Evolutionary conservation across 2,113 vertebrate species (phyloP).

Genomic region (Dipodomys merriami): DNA sequence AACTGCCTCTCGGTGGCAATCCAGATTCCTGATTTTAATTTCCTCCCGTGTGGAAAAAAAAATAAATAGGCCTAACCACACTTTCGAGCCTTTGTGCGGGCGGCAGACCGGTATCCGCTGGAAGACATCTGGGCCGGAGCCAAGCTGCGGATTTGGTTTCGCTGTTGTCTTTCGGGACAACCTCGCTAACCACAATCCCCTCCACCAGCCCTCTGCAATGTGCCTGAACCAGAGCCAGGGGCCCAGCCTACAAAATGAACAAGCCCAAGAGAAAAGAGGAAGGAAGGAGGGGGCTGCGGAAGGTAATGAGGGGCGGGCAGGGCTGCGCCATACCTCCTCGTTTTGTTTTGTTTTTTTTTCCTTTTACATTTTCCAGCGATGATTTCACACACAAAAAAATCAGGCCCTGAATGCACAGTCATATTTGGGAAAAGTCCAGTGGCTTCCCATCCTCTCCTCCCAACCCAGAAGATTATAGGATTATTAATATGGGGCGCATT

Average conservation of each 20-base stretch:
- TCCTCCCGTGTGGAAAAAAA: constrained; percentile 69
- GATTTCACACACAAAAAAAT: constrained; percentile 54
- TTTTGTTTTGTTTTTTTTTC: constrained; percentile 24
- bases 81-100: constrained; percentile 53
- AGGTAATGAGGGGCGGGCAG: neutral
- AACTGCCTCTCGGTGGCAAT: constrained; percentile 48
- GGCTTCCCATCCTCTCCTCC: constrained; percentile 18
- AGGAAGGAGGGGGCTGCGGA: neutral
- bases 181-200: constrained; percentile 51
- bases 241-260: constrained; percentile 33
- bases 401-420: constrained; percentile 10
- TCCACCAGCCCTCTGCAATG: constrained; percentile 45
- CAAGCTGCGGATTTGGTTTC: constrained; percentile 37
- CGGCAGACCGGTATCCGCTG: constrained; percentile 31
- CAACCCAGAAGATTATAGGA: constrained; percentile 31
- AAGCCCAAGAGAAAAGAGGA: neutral
- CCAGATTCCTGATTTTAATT: constrained; percentile 63
- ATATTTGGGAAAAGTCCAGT: neutral
- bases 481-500: constrained; percentile 35
- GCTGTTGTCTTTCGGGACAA: constrained; percentile 58
- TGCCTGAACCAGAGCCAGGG: constrained; percentile 41
- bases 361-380: constrained; percentile 34
- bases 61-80: constrained; percentile 61
- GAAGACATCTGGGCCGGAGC: neutral
- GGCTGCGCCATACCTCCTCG: neutral